Evolutionary conservation across 2,113 vertebrate genomes (phyloP).

Genomic region (Lophius piscatorius): DNA sequence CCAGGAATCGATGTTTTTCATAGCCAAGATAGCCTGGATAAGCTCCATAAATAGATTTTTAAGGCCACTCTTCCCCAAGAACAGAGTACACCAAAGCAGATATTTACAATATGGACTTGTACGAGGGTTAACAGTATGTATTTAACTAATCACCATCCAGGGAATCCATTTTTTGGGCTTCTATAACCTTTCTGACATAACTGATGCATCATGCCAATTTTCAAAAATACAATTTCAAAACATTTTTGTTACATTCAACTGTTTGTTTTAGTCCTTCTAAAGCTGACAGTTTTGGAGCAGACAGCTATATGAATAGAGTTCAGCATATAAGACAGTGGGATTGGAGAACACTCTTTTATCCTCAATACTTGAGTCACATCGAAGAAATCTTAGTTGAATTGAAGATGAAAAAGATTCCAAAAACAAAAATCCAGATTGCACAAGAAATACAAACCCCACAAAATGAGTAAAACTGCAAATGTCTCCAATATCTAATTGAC

Average conservation of each 20-base stretch:
- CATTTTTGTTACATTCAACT: constrained; percentile 47
- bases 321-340: constrained; percentile 85
- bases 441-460: constrained; percentile 68
- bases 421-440: constrained; percentile 76
- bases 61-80: constrained; percentile 51
- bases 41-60: constrained; percentile 30
- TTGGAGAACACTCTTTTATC: constrained; percentile 82
- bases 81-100: constrained; percentile 46
- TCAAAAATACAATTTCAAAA: constrained; percentile 43
- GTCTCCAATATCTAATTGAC: constrained; percentile 64
- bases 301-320: constrained; percentile 73
- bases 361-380: constrained; percentile 73
- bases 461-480: constrained; percentile 62
- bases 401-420: constrained; percentile 71
- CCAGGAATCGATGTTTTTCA: constrained; percentile 35
- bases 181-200: constrained; percentile 39
- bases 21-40: constrained; percentile 25
- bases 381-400: constrained; percentile 68
- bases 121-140: constrained; percentile 29
- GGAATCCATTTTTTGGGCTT: constrained; percentile 26
- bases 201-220: constrained; percentile 38
- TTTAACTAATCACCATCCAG: constrained; percentile 44
- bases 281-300: constrained; percentile 65
- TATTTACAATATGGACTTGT: constrained; percentile 30
- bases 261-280: constrained; percentile 60